Base-by-base conservation (phyloP, 2,888 invertebrate genomes). In the Melipona beecheii region DNA sequence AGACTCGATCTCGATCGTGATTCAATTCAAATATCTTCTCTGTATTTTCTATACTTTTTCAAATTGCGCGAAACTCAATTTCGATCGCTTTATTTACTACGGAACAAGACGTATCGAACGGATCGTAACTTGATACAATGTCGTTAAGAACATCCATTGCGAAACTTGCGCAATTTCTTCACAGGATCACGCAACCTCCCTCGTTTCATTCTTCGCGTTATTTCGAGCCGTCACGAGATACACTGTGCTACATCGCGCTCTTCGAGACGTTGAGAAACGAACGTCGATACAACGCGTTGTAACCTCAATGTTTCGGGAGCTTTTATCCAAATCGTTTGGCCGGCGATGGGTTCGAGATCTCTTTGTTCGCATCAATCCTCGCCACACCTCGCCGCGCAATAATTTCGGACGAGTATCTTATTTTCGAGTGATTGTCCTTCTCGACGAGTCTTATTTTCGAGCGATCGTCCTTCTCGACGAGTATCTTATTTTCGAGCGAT, bases 311-410 rank as follows among this genome's bases (percentile, higher is more conserved):
- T 69, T 74, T 64, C 73, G 64, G 27, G 36, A 58, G n/a, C 72
- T 27, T 62, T 69, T 81, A 81, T 80, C 73, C 31, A 64, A 81
- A 81, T 81, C 73, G 81, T 27, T 52, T 64, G n/a, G 64, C 64
- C 80, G 17, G 49, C 21, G 52, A 54, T n/a, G 11, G n/a, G 21
- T n/a, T 62, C 68, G 21, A 54, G 15, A 4, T 17, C 62, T 62
- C 13, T 50, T 69, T 60, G 43, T 58, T 75, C 52, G 19, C 36
- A 50, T 27, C 27, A 27, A 27, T 27, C 27, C 52, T 36, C 36
- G 50, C 24, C 52, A 64, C 77, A 70, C 36, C 31, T 17, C 58
- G 43, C 43, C 75, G 9, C 72, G 15, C 43, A 56, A 58, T 83
- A 72, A 56, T 74, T 78, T 4, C 31, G 31, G 31, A 31, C 31